Conservation (phyloP, 2,888 invertebrate species). For the Ligdia adustata region DNA sequence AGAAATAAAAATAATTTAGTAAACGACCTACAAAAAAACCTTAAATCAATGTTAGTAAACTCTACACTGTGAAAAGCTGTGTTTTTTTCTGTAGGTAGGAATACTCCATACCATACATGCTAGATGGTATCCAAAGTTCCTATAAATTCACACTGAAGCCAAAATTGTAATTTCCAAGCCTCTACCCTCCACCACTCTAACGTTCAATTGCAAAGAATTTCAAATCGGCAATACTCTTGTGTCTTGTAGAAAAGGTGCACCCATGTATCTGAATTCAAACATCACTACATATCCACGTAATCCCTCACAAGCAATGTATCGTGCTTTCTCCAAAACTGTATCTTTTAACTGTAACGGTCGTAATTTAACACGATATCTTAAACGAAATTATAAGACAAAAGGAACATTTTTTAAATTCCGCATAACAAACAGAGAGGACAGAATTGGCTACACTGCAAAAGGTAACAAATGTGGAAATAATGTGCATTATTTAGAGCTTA, state of each 20-base stretch:
- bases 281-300: slow-evolving; percentile 54
- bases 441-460: slow-evolving; percentile 12
- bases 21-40: slow-evolving; percentile 36
- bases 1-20: slow-evolving; percentile 55
- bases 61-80: slow-evolving; percentile 47
- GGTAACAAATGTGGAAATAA: background rate
- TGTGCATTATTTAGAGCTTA: no score
- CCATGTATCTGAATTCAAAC: slow-evolving; percentile 41
- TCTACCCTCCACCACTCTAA: slow-evolving; percentile 32
- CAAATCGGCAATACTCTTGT: slow-evolving; percentile 27
- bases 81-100: slow-evolving; percentile 38
- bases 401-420: background rate
- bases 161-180: slow-evolving; percentile 3
- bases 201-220: slow-evolving; percentile 22
- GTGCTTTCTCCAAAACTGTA: slow-evolving; percentile 58
- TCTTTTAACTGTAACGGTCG: slow-evolving; percentile 49
- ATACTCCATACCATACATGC: slow-evolving; percentile 45
- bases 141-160: slow-evolving; percentile 28
- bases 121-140: slow-evolving; percentile 18
- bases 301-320: slow-evolving; percentile 58
- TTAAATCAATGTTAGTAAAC: slow-evolving; percentile 49
- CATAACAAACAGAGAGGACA: background rate
- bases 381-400: background rate
- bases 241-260: slow-evolving; percentile 51
- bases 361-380: slow-evolving; percentile 43